phyloP scores from a whole-genome alignment of 2,888 invertebrate species.

The Lasioglossum marginatum region DNA sequence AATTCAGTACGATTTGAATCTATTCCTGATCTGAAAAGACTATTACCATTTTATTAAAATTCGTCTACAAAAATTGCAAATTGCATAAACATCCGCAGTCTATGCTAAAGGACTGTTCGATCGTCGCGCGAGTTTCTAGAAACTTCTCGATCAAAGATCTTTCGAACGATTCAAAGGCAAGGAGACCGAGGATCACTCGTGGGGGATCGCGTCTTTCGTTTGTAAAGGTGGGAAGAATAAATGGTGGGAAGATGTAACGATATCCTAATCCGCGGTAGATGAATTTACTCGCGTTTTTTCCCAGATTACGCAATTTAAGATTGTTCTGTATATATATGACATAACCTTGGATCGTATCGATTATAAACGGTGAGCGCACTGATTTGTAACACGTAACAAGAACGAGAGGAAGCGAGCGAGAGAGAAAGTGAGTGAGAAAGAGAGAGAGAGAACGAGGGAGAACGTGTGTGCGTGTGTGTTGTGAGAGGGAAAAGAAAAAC shows the following conservation, averaged over 20 bases:
- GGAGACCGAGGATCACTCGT: conserved; percentile 37
- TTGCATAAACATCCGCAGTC: too few relatives aligned
- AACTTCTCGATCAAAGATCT: neutral
- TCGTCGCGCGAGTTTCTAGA: neutral
- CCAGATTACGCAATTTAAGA: conserved; percentile 73
- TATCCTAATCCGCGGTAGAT: conserved; percentile 61
- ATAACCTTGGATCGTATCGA: conserved; percentile 79
- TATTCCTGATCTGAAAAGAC: too few relatives aligned
- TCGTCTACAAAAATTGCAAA: too few relatives aligned
- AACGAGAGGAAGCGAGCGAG: conserved; percentile 37
- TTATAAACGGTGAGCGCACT: conserved; percentile 81
- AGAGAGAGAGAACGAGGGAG: neutral
- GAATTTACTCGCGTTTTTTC: conserved; percentile 73
- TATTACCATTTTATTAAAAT: too few relatives aligned
- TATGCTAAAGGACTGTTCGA: neutral
- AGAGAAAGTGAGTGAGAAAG: conserved; percentile 17
- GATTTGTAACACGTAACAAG: conserved; percentile 78
- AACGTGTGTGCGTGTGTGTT: neutral
- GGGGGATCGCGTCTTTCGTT: conserved; percentile 36
- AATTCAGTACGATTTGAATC: too few relatives aligned
- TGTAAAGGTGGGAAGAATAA: conserved; percentile 33
- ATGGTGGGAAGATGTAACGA: conserved; percentile 25
- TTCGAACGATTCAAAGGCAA: neutral
- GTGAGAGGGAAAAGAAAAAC: conserved; percentile 8
- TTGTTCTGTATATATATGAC: conserved; percentile 78